Conservation (phyloP, 2,113 vertebrate genomes). For the Zosterops lateralis region DNA sequence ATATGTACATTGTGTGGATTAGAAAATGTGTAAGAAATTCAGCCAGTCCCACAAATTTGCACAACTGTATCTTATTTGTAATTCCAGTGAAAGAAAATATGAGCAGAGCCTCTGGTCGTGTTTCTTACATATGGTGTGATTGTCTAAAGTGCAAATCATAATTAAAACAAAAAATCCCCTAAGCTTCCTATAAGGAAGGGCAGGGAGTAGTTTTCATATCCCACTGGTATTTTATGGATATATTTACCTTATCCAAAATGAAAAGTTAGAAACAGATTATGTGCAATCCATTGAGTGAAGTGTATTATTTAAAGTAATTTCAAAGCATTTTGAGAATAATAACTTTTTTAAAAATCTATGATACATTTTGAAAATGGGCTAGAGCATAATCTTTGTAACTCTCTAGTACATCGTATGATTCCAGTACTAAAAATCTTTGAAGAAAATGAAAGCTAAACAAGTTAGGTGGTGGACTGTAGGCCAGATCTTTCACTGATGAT, state of each 20-base stretch:
- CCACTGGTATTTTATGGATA: not conserved
- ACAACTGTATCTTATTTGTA: not conserved
- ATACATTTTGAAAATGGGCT: not conserved
- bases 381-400: not conserved
- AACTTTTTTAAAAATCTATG: not conserved
- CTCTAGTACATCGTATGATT: not conserved
- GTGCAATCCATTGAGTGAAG: not conserved
- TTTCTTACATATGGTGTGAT: not conserved
- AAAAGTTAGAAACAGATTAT: not conserved
- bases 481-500: not conserved
- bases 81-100: not conserved
- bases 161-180: not conserved
- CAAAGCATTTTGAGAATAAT: not conserved
- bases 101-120: not conserved
- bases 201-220: not conserved
- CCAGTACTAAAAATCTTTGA: not conserved
- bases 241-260: not conserved
- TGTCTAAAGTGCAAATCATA: not conserved
- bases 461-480: not conserved
- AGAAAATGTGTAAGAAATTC: not conserved
- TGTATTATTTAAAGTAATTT: not conserved
- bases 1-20: not conserved
- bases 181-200: not conserved
- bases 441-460: not conserved
- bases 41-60: not conserved